Conservation (phyloP, 2,113 vertebrate genomes). For the Lutjanus erythropterus region DNA sequence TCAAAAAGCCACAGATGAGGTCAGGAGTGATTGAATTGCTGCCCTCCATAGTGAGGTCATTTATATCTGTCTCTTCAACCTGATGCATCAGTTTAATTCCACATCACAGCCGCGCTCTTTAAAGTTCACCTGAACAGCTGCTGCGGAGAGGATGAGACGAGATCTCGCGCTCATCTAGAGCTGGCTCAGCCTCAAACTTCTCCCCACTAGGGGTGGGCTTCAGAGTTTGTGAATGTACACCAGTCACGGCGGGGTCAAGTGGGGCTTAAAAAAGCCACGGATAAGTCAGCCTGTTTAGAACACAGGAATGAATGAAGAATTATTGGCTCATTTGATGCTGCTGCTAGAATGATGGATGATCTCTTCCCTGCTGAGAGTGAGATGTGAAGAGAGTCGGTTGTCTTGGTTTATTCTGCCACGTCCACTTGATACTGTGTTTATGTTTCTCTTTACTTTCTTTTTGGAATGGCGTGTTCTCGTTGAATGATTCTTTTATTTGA, state of each 20-base stretch:
- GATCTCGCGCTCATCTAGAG: constrained; percentile 9
- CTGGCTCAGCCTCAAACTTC: constrained; percentile 5
- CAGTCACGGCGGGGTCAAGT: constrained; percentile 27
- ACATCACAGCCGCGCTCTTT: constrained; percentile 17
- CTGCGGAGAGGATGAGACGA: constrained; percentile 22
- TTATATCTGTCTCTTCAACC: constrained; percentile 9
- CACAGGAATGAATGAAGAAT: constrained; percentile 34
- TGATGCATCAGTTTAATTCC: constrained; percentile 28
- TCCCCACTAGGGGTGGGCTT: constrained; percentile 8
- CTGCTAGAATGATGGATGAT: constrained; percentile 8
- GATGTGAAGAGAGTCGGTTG: not conserved
- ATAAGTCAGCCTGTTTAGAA: constrained; percentile 23
- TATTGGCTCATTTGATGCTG: constrained; percentile 46
- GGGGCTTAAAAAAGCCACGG: constrained; percentile 12
- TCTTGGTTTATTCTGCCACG: not conserved
- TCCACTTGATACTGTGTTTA: not conserved
- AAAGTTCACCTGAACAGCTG: constrained; percentile 75
- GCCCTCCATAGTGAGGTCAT: constrained; percentile 25
- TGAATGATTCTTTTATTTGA: not conserved
- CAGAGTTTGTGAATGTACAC: constrained; percentile 23
- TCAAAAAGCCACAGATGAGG: not conserved
- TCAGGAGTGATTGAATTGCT: constrained; percentile 15
- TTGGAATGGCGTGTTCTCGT: not conserved
- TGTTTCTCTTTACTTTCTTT: not conserved
- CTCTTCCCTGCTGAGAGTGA: constrained; percentile 1